These are phyloP conservation scores for Palythoa heliodiscus DNA, from an alignment of 92 coral and sea anemone genomes.

Conservation along the genomic window DNA sequence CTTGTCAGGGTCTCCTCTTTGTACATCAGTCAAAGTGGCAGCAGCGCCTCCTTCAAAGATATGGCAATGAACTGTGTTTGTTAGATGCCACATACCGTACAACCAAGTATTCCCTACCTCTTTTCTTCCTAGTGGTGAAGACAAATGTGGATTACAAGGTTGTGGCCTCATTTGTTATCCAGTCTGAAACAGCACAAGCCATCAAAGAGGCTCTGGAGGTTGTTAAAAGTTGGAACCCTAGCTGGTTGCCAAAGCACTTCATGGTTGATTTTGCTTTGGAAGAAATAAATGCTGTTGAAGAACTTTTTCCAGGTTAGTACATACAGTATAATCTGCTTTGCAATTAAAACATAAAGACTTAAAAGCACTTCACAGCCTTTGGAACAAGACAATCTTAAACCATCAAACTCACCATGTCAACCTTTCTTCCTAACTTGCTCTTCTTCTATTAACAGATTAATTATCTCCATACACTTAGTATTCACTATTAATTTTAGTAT, in stretches of 20 bases:
- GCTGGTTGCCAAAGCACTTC: constrained; percentile 57
- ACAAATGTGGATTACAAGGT: constrained; percentile 67
- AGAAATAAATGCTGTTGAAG: constrained; percentile 60
- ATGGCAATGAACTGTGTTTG: constrained; percentile 65
- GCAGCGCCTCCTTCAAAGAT: constrained; percentile 42
- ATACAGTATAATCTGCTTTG: constrained; percentile 12
- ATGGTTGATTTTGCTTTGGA: constrained; percentile 70
- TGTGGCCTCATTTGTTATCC: constrained; percentile 71
- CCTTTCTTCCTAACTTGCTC: constrained; percentile 2
- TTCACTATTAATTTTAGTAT: not conserved
- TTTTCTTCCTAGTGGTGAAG: constrained; percentile 60
- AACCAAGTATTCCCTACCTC: constrained; percentile 59
- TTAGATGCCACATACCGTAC: constrained; percentile 72
- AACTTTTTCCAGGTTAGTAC: constrained; percentile 53
- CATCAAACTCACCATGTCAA: not conserved
- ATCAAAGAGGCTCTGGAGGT: constrained; percentile 62
- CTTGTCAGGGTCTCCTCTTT: constrained; percentile 45
- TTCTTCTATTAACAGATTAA: not conserved
- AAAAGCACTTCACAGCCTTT: not conserved
- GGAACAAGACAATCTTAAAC: constrained; percentile 1
- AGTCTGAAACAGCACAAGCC: constrained; percentile 57
- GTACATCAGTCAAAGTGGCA: constrained; percentile 58
- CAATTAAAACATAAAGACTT: not conserved
- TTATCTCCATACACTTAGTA: too few species aligned
- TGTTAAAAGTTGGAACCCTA: constrained; percentile 54